Conservation (phyloP, 2,113 vertebrate species). For the Aythya baeri region DNA sequence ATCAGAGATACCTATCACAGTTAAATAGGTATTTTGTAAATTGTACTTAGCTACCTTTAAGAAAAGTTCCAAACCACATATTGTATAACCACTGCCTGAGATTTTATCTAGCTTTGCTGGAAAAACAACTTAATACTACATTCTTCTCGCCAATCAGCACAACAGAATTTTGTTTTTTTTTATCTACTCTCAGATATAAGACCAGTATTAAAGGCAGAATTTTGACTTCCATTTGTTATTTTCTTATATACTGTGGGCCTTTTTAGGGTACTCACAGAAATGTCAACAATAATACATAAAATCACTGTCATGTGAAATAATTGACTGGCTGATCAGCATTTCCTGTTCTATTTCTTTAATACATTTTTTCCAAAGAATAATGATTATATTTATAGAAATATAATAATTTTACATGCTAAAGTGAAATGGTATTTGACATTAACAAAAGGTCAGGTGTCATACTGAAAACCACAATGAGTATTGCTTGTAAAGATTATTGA, state of each 20-base stretch:
- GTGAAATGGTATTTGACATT: slow-evolving; percentile 79
- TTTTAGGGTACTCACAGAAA: slow-evolving; percentile 9
- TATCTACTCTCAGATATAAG: background rate
- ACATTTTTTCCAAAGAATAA: slow-evolving; percentile 73
- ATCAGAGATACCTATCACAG: slow-evolving; percentile 29
- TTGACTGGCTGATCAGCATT: slow-evolving; percentile 42
- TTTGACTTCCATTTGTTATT: background rate
- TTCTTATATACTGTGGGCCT: background rate
- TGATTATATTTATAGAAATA: slow-evolving; percentile 77
- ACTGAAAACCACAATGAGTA: slow-evolving; percentile 74
- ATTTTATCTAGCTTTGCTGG: slow-evolving; percentile 28
- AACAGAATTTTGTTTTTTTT: background rate
- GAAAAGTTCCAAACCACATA: slow-evolving; percentile 20
- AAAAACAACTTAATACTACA: slow-evolving; percentile 50
- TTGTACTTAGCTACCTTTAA: slow-evolving; percentile 41
- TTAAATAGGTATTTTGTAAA: slow-evolving; percentile 52
- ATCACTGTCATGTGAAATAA: slow-evolving; percentile 36
- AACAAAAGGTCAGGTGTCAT: slow-evolving; percentile 80
- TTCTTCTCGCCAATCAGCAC: slow-evolving; percentile 49
- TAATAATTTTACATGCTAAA: slow-evolving; percentile 71
- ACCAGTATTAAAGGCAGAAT: background rate
- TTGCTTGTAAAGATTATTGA: slow-evolving; percentile 81
- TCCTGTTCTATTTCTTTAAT: slow-evolving; percentile 58
- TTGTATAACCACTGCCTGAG: background rate
- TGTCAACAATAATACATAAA: slow-evolving; percentile 39